These are phyloP conservation scores for Coturnix japonica DNA, from an alignment of 2,113 vertebrate species.

Conservation along the genomic window DNA sequence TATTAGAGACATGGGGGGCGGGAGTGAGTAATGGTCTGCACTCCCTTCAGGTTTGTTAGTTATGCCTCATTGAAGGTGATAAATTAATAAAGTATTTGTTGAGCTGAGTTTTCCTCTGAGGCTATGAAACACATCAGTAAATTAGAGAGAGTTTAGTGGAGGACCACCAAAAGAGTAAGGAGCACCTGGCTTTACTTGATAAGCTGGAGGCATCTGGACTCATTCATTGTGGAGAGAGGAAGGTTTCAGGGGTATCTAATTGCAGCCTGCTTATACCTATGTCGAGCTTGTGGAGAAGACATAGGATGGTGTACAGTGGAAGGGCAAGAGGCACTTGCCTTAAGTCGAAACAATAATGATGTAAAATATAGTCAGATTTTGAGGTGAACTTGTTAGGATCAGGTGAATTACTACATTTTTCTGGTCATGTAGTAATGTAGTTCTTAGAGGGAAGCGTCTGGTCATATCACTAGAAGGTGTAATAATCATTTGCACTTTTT, in stretches of 20 bases:
- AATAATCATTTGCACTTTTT: background rate
- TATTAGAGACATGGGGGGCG: background rate
- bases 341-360: background rate
- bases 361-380: background rate
- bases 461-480: background rate
- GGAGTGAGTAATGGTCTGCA: background rate
- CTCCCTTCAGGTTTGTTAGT: background rate
- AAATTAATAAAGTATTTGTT: accelerated
- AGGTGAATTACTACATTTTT: background rate
- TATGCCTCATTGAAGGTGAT: background rate
- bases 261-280: background rate
- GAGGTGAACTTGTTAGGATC: background rate
- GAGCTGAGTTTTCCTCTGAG: background rate
- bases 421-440: background rate
- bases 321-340: background rate
- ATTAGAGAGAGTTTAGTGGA: background rate
- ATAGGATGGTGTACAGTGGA: background rate
- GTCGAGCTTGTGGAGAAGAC: too few species aligned
- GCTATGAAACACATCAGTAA: background rate
- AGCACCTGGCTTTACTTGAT: background rate
- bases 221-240: background rate
- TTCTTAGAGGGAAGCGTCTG: background rate
- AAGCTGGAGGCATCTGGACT: background rate
- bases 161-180: background rate
- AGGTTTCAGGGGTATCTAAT: background rate